Base-by-base conservation (phyloP, 1,140 invertebrate genomes). In the Heliconius eleuchia region DNA sequence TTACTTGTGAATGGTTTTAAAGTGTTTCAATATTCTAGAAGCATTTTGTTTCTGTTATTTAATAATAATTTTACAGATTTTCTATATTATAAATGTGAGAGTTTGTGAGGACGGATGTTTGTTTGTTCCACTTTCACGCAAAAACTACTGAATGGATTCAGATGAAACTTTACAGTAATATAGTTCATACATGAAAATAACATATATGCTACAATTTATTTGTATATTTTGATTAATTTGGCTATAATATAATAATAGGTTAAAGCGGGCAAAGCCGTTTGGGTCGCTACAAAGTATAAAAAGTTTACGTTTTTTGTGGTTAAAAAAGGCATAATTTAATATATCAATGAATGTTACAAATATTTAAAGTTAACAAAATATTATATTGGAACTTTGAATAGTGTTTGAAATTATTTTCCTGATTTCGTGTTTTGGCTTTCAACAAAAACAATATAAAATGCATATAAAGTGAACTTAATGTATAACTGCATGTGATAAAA, bases 331-430 rank as follows among this genome's bases (percentile, higher is more conserved):
- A 60, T 8, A 60, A 23, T 60, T 60, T 23, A 60, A 23, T 60
- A n/a, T n/a, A 0, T 66, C 9, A 60, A 66, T 66, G 3, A 46
- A 16, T 46, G 9, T 66, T 13, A 66, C 23, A 23, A 57, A 57
- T 66, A 27, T 66, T 27, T 13, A 16, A 66, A 66, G 11, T 66
- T 66, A 66, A 30, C 60, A 27, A 66, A 66, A 66, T 66, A 66
- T 77, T 77, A 77, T 27, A 66, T 66, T 66, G 16, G 60, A 66
- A 66, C 60, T 66, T 66, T 60, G n/a, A n/a, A 60, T 60, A 30
- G 60, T 66, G 23, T 66, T 27, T 66, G 11, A 30, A 66, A 66
- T 16, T 66, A 66, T 30, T 66, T 66, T 66, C 27, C 60, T 66
- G 60, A 30, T 66, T 66, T 66, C 60, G 60, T 66, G 60, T 30